Conservation (phyloP, 2,113 vertebrate genomes). For the Okapia johnstoni region DNA sequence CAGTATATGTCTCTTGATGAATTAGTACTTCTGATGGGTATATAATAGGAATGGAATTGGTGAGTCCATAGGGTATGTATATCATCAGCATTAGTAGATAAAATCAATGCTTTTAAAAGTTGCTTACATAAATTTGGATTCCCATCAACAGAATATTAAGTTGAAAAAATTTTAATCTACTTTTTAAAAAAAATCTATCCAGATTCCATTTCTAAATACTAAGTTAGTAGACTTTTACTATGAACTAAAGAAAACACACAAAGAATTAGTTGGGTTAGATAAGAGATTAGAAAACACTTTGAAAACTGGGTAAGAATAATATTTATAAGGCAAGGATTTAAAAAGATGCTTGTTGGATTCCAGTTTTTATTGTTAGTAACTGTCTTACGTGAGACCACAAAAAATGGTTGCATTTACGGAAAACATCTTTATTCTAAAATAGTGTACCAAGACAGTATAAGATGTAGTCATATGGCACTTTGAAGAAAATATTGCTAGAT, state of each 20-base stretch:
- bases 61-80: background rate
- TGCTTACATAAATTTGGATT: background rate
- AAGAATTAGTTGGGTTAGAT: background rate
- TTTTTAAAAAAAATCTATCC: background rate
- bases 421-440: conserved; percentile 54
- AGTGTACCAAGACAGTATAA: background rate
- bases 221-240: background rate
- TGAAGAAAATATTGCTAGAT: background rate
- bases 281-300: background rate
- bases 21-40: background rate
- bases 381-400: conserved; percentile 40
- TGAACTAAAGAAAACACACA: background rate
- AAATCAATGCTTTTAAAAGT: background rate
- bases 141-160: background rate
- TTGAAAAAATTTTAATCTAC: background rate
- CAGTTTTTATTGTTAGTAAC: conserved; percentile 29
- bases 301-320: background rate
- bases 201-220: background rate
- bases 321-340: conserved; percentile 3
- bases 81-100: background rate
- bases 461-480: background rate
- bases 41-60: background rate
- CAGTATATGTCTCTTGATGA: background rate
- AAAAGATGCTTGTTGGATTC: background rate
- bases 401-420: background rate